These are phyloP conservation scores for Gallinago nigripennis DNA, from an alignment of 2,797 vertebrate genomes.

Conservation along the genomic window DNA sequence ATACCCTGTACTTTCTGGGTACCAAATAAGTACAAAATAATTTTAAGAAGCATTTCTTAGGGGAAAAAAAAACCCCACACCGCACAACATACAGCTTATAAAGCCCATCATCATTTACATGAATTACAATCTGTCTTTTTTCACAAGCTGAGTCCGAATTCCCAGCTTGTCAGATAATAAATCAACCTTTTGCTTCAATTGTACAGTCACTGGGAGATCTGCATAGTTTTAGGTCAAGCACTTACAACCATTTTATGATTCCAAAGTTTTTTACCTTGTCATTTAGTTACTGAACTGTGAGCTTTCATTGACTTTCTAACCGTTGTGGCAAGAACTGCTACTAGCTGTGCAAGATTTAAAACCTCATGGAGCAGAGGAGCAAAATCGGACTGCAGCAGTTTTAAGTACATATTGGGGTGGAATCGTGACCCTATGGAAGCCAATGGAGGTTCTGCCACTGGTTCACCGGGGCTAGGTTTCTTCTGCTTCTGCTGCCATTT, in stretches of 20 bases:
- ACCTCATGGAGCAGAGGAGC: constrained; percentile 37
- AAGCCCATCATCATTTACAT: background rate
- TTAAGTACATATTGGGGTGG: background rate
- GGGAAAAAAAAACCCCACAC: too few relatives aligned
- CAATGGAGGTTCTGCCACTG: background rate
- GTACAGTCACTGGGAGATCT: constrained; percentile 15
- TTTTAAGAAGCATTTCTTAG: background rate
- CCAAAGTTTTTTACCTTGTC: constrained; percentile 57
- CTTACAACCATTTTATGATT: constrained; percentile 58
- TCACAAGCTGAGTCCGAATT: constrained; percentile 6
- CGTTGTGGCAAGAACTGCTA: constrained; percentile 30
- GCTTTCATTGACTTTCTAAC: constrained; percentile 62
- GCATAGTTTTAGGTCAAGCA: constrained; percentile 60
- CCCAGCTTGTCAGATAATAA: constrained; percentile 22
- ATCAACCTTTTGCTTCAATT: constrained; percentile 51
- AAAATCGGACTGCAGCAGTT: background rate
- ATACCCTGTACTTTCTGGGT: background rate
- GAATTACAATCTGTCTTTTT: background rate
- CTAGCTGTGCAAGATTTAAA: constrained; percentile 55
- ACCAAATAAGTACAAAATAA: background rate
- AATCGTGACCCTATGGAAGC: background rate
- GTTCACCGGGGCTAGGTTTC: background rate
- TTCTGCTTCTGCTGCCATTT: background rate
- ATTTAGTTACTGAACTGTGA: constrained; percentile 68
- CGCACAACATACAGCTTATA: background rate